Evolutionary conservation across 1,140 invertebrate species (phyloP), one percentile per base, ranked within the genome.

Genomic region (Drosophila sechellia): DNA sequence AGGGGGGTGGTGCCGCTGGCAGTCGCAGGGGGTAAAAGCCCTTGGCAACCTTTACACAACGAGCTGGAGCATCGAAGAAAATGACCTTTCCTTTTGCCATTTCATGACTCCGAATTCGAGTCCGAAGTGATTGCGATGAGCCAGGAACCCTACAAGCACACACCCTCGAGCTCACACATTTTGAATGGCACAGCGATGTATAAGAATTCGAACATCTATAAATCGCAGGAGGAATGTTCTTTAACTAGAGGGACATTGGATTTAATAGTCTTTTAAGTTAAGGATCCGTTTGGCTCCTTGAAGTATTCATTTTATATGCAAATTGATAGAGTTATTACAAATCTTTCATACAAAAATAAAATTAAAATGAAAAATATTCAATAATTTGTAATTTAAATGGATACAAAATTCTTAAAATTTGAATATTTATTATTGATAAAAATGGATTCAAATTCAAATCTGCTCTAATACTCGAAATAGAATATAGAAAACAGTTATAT

Each of bases 41-140:
- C 83, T 86, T 87, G 79, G 84, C 83, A 87, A 87, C 83, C 83
- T 87, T 89, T 79, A 50, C 56, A 76, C 86, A 85, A 79, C 71
- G 80, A 79, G 72, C 80, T 83, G 56, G 54, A 77, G 65, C 75
- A 86, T 78, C 77, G 79, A 83, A 86, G 83, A 87, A 87, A 87
- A 87, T 87, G 63, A 87, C 84, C 83, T 87, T 86, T 87, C 83
- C 75, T 66, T 87, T 79, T 87, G 65, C 83, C 78, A 71, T 83
- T 83, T 79, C 68, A 71, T 57, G 68, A 58, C 80, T 79, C 80
- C 37, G 68, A 83, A 79, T 79, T 61, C 80, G 72, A 83, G 75
- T 79, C 74, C 80, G 65, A 50, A 79, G 68, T 76, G 80, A 75
- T 84, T 75, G 81, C 75, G 74, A 83, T 71, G 63, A 50, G 75